Percentiles rank a stretch among this genome's conserved stretches.
phyloP scores from a whole-genome alignment of 2,797 vertebrate genomes.

The Parambassis ranga region DNA sequence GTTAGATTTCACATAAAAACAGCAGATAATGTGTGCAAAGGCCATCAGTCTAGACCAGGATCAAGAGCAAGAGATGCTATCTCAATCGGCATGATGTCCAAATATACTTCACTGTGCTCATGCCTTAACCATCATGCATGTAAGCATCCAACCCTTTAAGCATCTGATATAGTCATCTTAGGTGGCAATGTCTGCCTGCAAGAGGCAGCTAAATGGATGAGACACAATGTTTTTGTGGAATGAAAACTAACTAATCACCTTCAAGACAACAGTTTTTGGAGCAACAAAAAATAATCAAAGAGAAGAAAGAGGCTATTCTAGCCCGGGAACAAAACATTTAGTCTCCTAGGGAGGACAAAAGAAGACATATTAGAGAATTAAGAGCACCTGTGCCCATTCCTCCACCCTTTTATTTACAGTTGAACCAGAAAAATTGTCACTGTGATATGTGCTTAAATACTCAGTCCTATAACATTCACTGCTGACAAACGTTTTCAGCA shows the following conservation, averaged over 20 bases:
- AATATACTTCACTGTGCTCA: constrained; percentile 1
- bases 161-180: background rate
- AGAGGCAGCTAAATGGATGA: constrained; percentile 22
- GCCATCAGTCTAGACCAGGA: constrained; percentile 1
- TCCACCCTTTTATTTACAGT: constrained; percentile 13
- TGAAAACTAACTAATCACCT: constrained; percentile 62
- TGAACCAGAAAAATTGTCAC: background rate
- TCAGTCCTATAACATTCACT: background rate
- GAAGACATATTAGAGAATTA: constrained; percentile 37
- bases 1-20: background rate
- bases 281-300: constrained; percentile 63
- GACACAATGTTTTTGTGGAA: constrained; percentile 49
- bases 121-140: background rate
- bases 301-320: constrained; percentile 46
- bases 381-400: background rate
- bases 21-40: background rate
- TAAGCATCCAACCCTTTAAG: no score
- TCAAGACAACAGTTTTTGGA: constrained; percentile 47
- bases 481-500: background rate
- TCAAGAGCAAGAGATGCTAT: background rate
- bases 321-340: constrained; percentile 36
- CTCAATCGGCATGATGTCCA: background rate
- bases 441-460: background rate
- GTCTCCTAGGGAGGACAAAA: constrained; percentile 26
- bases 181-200: background rate